Base-by-base conservation (phyloP, 2,888 invertebrate species). In the Brachycybe producta region DNA sequence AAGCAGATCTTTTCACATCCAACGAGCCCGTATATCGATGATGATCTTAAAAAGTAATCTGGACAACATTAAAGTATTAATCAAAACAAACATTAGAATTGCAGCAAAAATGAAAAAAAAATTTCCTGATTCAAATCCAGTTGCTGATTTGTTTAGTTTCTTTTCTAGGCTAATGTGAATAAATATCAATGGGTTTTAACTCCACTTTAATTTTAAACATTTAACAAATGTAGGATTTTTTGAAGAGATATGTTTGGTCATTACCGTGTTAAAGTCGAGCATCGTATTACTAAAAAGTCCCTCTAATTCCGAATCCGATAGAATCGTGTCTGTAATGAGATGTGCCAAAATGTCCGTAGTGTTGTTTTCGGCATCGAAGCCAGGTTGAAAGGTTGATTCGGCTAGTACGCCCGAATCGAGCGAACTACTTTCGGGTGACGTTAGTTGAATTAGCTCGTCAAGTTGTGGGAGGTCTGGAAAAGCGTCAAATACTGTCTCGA, bases 281-380 rank as follows among this genome's bases (percentile, higher is more conserved):
- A 28, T 42, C 27, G 42, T 42, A 28, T 28, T 26, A 27, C 42
- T 42, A 21, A 42, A 17, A 42, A 42, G 42, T 42, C 42, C 42
- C 28, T 27, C 28, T 13, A 42, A 27, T 26, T 26, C 26, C 17
- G 42, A 28, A 26, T 42, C 42, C n/a, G 15, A 27, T 4, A 26
- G 26, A 39, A 42, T 27, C 5, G 42, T 42, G 19, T 42, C 27
- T 13, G 28, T 27, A 42, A 42, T 42, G 15, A 42, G 42, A 27
- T 42, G 27, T 42, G 27, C 42, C 42, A 42, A 42, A 42, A 42
- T 26, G 15, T 42, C 27, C 11, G 42, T 27, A 19, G 42, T 42
- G 42, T 19, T 26, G 17, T 26, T 26, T 42, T 42, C 42, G 26
- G 24, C n/a, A n/a, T n/a, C 27, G 13, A n/a, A 11, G 27, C 13